Percentiles rank a stretch among this genome's conserved stretches.
Evolutionary conservation across 2,888 invertebrate genomes (phyloP).

Genomic region (Ennomos erosarius): DNA sequence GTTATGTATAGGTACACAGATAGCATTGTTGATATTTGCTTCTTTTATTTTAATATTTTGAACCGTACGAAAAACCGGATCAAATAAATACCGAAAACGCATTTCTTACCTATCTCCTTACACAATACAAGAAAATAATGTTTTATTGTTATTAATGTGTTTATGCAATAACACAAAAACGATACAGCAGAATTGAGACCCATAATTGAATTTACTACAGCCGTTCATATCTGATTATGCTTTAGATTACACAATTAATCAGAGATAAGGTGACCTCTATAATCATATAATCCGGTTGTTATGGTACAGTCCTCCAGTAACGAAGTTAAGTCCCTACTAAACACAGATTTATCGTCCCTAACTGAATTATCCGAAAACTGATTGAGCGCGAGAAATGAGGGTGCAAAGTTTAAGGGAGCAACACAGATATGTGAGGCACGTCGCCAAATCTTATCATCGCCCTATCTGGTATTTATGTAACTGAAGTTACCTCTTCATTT

Average conservation of each 20-base stretch:
- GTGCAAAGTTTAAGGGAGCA: constrained; percentile 32
- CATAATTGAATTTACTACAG: constrained; percentile 40
- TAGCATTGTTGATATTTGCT: no score
- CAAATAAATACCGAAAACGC: no score
- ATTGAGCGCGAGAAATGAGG: constrained; percentile 68
- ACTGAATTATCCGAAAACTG: constrained; percentile 77
- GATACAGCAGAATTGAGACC: constrained; percentile 18
- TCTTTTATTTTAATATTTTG: no score
- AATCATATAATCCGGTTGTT: constrained; percentile 68
- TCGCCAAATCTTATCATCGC: not conserved
- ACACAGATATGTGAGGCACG: not conserved
- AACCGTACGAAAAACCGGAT: no score
- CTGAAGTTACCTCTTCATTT: no score
- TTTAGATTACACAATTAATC: constrained; percentile 58
- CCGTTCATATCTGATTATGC: constrained; percentile 46
- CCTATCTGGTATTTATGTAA: no score
- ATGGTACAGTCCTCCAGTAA: constrained; percentile 66
- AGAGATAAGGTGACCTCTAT: constrained; percentile 64
- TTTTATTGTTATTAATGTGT: no score
- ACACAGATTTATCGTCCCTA: constrained; percentile 82
- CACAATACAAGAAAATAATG: no score
- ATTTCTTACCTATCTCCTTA: no score
- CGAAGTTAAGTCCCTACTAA: constrained; percentile 71
- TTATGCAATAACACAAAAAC: constrained; percentile 10
- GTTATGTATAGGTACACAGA: no score